Evolutionary conservation across 2,113 vertebrate genomes (phyloP).

Genomic region (Myrmecophaga tridactyla): DNA sequence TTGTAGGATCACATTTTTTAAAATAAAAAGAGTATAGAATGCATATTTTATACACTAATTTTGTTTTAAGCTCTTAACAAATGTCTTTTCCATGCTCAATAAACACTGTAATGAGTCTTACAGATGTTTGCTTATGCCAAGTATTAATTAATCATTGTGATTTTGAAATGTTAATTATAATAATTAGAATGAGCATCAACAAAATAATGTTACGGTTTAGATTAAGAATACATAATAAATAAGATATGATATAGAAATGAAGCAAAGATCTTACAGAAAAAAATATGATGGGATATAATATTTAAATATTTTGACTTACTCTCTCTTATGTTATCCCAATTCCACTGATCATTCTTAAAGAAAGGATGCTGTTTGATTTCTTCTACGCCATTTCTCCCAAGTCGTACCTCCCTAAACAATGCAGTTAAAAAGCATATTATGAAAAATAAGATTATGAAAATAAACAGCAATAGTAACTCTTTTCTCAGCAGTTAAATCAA

Average conservation of each 20-base stretch:
- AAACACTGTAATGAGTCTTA: not conserved
- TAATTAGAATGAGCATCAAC: not conserved
- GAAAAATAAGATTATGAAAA: constrained; percentile 45
- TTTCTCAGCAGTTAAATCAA: constrained; percentile 23
- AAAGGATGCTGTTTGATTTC: constrained; percentile 98
- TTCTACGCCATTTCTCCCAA: constrained; percentile 96
- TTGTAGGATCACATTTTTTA: not conserved
- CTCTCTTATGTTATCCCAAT: constrained; percentile 96
- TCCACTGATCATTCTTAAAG: constrained; percentile 99
- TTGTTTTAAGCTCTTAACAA: constrained; percentile 20
- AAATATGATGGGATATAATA: constrained; percentile 42
- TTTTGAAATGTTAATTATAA: constrained; percentile 36
- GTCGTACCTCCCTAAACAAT: constrained; percentile 93
- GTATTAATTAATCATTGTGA: constrained; percentile 13
- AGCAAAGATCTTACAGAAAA: constrained; percentile 45
- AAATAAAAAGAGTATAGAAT: not conserved
- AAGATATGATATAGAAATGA: constrained; percentile 31
- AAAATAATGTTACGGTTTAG: not conserved
- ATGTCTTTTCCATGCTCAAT: constrained; percentile 21
- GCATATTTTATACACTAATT: not conserved
- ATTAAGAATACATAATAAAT: constrained; percentile 40
- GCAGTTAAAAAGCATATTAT: constrained; percentile 70
- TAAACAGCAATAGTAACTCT: constrained; percentile 10
- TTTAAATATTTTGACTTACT: constrained; percentile 86
- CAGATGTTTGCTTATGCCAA: constrained; percentile 5